Base-by-base conservation (phyloP, 1,140 invertebrate genomes). In the Zaprionus ghesquierei region DNA sequence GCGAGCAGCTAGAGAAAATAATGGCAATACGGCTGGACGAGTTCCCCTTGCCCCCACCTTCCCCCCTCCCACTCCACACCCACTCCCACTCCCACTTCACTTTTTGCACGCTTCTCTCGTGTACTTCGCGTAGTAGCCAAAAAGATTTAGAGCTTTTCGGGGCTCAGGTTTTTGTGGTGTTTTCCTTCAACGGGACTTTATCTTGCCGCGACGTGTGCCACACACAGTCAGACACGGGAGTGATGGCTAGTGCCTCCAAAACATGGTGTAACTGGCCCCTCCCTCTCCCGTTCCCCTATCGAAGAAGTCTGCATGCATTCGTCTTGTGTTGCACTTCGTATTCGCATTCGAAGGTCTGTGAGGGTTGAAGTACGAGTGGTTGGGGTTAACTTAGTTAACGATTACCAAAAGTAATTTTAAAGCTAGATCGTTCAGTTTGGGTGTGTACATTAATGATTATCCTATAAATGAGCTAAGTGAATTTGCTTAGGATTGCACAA, bases 111-210 rank as follows among this genome's bases (percentile, higher is more conserved):
- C 46, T 35, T 31, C 49, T 38, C 31, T 12, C 18, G 12, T 25
- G 5, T 20, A 23, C 25, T 33, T 12, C 23, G 22, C 22, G 49
- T 58, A 18, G 35, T 31, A 60, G 49, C 55, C 49, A 25, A 29
- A n/a, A 76, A 76, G 75, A 77, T 77, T 77, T 77, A 77, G 65
- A 56, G 71, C 61, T 76, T 76, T 75, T 54, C 18, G 63, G 70
- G 50, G 23, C 70, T 73, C 64, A 59, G 69, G 60, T 71, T 75
- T 75, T 71, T 65, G 65, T 71, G 61, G 69, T 62, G 68, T 65
- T 71, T 72, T 75, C 55, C 59, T 64, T 70, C 66, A 75, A 53
- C 59, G 60, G 53, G 60, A 75, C 59, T 70, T 75, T 73, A 73
- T 73, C 70, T 73, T 60, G 3, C 55, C 27, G 70, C 56, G 56